Evolutionary conservation across 1,140 invertebrate species (phyloP), one percentile per base, ranked within the genome.

Genomic region (Charaxes varanes): DNA sequence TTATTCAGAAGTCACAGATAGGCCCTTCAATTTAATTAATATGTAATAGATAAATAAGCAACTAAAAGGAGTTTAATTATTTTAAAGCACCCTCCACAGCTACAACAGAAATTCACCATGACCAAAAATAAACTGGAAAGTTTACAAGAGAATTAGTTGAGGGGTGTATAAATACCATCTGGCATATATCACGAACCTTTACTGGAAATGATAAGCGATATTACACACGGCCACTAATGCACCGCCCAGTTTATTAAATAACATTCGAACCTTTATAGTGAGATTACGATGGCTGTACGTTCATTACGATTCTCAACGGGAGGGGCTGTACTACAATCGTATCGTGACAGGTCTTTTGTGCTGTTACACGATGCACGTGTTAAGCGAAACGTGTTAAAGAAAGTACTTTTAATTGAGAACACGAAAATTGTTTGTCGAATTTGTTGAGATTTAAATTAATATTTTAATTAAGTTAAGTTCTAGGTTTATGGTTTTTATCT

Each of bases 201-300:
- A 53, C 43, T 27, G n/a, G 54, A 55, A 55, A 40, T 65, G 59
- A 69, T 69, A 59, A 63, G 50, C 59, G 63, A 65, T 70, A 64
- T 64, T 51, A 32, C 35, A 41, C 32, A 43, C 50, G 40, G 34
- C 54, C 58, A 52, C 59, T 62, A 64, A 62, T 62, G 48, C 56
- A 51, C 58, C 54, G 61, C 54, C 51, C 64, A 40, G 41, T 53
- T 42, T 49, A 59, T 69, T 59, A 59, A 59, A 65, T 69, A 61
- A 57, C 62, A 62, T 55, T 62, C 41, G 59, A 56, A 47, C 41
- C 45, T 62, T 62, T 61, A 62, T 48, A 52, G 47, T 36, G 47
- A 55, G 50, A 66, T 70, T 62, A 64, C 43, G 48, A 52, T 40
- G 40, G 37, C 44, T 45, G 38, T 44, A 50, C 52, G 50, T 45